phyloP scores from a whole-genome alignment of 2,113 vertebrate species.

The Protomyctophum bolini region DNA sequence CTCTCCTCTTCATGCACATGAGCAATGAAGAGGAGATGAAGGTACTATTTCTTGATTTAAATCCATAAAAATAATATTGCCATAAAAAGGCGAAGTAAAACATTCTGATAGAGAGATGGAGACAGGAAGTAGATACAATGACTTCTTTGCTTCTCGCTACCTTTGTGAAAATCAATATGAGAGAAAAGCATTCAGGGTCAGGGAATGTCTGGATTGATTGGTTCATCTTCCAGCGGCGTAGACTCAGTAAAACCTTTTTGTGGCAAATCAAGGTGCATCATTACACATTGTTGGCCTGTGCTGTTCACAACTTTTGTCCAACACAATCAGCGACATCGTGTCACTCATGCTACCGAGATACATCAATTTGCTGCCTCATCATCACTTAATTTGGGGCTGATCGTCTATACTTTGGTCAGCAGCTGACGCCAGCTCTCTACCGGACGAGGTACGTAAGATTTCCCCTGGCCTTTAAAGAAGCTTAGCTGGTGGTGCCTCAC shows the following conservation, averaged over 20 bases:
- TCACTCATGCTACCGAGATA: not conserved
- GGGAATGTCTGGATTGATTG: too few relatives aligned
- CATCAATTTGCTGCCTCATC: conserved; percentile 56
- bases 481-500: not conserved
- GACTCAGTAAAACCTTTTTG: too few relatives aligned
- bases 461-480: conserved; percentile 30
- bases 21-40: conserved; percentile 37
- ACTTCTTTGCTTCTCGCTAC: not conserved
- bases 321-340: not conserved
- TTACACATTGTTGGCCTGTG: not conserved
- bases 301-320: not conserved
- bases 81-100: conserved; percentile 71
- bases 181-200: not conserved
- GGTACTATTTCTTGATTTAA: conserved; percentile 61
- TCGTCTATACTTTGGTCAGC: conserved; percentile 50
- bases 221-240: too few relatives aligned
- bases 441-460: conserved; percentile 7
- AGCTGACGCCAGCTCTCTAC: conserved; percentile 58
- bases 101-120: conserved; percentile 26
- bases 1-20: conserved; percentile 16
- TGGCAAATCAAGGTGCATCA: too few relatives aligned
- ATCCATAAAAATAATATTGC: conserved; percentile 26
- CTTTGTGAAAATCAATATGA: not conserved
- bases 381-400: conserved; percentile 47
- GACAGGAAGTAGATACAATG: conserved; percentile 22